These are phyloP conservation scores for Sinocyclocheilus anshuiensis DNA, from an alignment of 2,113 vertebrate genomes.

Conservation along the genomic window DNA sequence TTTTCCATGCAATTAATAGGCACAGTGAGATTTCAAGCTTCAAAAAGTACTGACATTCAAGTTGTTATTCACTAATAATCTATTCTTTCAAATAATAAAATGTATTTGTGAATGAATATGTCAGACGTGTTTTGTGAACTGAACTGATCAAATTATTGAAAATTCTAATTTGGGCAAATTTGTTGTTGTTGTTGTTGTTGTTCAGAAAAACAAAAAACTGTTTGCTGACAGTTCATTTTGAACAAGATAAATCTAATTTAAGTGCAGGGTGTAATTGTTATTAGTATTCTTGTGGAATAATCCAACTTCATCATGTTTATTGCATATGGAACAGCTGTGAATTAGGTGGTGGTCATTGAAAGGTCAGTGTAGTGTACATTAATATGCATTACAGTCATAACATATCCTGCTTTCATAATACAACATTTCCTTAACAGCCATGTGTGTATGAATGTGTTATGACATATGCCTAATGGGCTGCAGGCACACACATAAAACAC, in stretches of 20 bases:
- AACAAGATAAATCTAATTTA: neutral
- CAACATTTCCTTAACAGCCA: neutral
- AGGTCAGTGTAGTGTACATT: neutral
- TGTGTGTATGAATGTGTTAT: neutral
- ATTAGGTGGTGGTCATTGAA: neutral
- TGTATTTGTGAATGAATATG: neutral
- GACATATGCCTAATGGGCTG: slow-evolving; percentile 11
- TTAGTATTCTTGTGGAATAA: neutral
- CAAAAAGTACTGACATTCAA: neutral
- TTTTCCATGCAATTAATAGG: neutral
- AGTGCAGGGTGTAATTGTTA: neutral
- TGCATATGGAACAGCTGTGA: neutral
- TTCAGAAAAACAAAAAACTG: too few relatives aligned
- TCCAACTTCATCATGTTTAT: neutral
- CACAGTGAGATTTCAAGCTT: neutral
- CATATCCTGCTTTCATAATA: neutral
- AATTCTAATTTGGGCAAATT: neutral
- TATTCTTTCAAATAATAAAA: neutral
- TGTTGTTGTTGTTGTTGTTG: neutral
- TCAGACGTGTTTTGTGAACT: neutral
- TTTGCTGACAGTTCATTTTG: neutral
- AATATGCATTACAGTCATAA: slow-evolving; percentile 13
- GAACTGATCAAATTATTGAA: neutral
- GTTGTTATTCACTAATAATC: neutral
- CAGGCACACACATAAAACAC: neutral